Evolutionary conservation across 2,888 invertebrate species (phyloP).

Genomic region (Pimpla rufipes): DNA sequence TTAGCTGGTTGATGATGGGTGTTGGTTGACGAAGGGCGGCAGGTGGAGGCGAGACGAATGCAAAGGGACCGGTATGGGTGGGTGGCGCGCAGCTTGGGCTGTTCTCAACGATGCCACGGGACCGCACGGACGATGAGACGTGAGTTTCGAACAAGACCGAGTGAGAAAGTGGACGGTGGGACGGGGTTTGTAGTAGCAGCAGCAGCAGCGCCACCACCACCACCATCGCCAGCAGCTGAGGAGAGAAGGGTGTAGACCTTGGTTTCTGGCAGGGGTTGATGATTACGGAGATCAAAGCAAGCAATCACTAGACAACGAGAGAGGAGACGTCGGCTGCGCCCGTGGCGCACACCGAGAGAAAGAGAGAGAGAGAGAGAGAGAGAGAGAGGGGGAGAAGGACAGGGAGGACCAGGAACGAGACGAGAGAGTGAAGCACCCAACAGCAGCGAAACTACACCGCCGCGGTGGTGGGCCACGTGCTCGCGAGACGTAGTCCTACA

Average conservation of each 20-base stretch:
- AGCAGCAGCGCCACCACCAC: neutral
- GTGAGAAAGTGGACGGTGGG: constrained; percentile 29
- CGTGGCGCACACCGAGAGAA: constrained; percentile 43
- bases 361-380: constrained; percentile 5
- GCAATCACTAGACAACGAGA: constrained; percentile 78
- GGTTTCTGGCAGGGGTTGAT: constrained; percentile 74
- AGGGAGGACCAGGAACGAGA: constrained; percentile 11
- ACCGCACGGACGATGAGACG: constrained; percentile 1
- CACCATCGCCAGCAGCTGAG: constrained; percentile 4
- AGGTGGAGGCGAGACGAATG: constrained; percentile 40
- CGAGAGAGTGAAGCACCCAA: constrained; percentile 38
- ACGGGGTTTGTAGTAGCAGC: constrained; percentile 21
- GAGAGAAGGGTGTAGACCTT: constrained; percentile 38
- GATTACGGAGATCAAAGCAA: constrained; percentile 84
- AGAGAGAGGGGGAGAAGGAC: constrained; percentile 13
- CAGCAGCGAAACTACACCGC: constrained; percentile 24
- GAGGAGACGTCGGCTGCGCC: constrained; percentile 49
- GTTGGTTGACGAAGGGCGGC: constrained; percentile 32
- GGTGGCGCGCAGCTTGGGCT: constrained; percentile 17
- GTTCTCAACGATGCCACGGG: constrained; percentile 25
- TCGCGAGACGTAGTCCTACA: constrained; percentile 16
- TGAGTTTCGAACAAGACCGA: constrained; percentile 28
- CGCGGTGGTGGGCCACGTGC: constrained; percentile 29
- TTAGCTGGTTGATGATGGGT: constrained; percentile 56
- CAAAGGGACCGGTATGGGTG: constrained; percentile 13